Percentiles rank a stretch among this genome's conserved stretches.
phyloP scores from a whole-genome alignment of 2,797 vertebrate genomes.

The Pipistrellus nathusii region DNA sequence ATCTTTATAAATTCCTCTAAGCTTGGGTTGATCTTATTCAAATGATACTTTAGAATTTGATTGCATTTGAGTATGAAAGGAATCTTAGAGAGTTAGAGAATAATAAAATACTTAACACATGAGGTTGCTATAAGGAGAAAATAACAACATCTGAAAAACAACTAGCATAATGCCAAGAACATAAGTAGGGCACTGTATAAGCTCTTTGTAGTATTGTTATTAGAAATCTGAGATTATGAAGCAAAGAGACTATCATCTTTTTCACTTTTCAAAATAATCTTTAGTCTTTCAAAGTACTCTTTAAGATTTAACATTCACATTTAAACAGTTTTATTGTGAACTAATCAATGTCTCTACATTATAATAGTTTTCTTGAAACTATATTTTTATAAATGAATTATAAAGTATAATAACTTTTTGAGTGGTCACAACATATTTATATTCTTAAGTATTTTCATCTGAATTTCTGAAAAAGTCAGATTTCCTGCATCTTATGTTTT shows the following conservation, averaged over 20 bases:
- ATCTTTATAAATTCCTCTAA: neutral
- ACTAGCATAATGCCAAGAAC: neutral
- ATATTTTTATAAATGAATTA: neutral
- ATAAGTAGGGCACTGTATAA: neutral
- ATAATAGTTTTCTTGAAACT: neutral
- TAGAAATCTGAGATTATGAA: neutral
- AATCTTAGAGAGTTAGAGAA: neutral
- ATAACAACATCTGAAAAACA: neutral
- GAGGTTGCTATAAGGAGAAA: neutral
- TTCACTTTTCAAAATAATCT: slow-evolving; percentile 32
- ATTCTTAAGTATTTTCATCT: neutral
- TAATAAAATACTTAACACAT: neutral
- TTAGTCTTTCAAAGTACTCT: neutral
- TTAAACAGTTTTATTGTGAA: neutral
- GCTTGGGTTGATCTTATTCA: neutral
- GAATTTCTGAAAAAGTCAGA: slow-evolving; percentile 3
- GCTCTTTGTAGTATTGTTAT: neutral
- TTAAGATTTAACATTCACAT: slow-evolving; percentile 10
- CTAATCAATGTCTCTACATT: neutral
- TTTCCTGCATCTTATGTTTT: neutral
- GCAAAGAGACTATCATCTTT: neutral
- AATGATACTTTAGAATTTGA: neutral
- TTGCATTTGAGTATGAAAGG: neutral
- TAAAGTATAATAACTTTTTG: neutral
- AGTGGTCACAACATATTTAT: neutral